Evolutionary conservation across 2,888 invertebrate genomes (phyloP).

Genomic region (Mongoloraphidia duomilia): DNA sequence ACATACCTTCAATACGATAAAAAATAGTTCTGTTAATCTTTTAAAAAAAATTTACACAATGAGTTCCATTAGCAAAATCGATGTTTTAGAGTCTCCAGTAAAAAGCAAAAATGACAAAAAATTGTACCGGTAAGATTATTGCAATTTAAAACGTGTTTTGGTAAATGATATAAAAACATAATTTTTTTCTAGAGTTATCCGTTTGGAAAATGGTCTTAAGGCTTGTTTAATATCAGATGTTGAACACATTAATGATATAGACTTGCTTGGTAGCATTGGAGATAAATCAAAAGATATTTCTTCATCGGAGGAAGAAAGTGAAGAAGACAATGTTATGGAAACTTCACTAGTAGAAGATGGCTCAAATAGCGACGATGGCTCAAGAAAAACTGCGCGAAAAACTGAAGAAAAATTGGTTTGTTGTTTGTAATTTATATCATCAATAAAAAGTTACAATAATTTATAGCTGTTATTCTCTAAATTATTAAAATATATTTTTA

Average conservation of each 20-base stretch:
- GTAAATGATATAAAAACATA: background rate
- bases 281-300: conserved; percentile 17
- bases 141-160: background rate
- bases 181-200: conserved; percentile 37
- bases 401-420: conserved; percentile 21
- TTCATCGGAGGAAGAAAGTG: conserved; percentile 11
- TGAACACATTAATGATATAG: conserved; percentile 16
- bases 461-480: too few species aligned
- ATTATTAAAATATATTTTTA: background rate
- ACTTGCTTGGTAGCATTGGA: conserved; percentile 20
- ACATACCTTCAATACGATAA: too few species aligned
- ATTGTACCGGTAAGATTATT: conserved; percentile 45
- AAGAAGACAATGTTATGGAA: conserved; percentile 14
- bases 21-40: too few species aligned
- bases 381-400: conserved; percentile 23
- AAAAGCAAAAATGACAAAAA: conserved; percentile 68
- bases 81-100: conserved; percentile 32
- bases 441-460: conserved; percentile 11
- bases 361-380: conserved; percentile 16
- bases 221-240: conserved; percentile 58
- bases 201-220: conserved; percentile 54
- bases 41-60: too few species aligned
- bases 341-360: conserved; percentile 20
- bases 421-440: conserved; percentile 8
- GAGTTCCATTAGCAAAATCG: too few species aligned